Evolutionary conservation across 2,797 vertebrate species (phyloP), one percentile per base, ranked within the genome.

Genomic region (Gastrophryne carolinensis): DNA sequence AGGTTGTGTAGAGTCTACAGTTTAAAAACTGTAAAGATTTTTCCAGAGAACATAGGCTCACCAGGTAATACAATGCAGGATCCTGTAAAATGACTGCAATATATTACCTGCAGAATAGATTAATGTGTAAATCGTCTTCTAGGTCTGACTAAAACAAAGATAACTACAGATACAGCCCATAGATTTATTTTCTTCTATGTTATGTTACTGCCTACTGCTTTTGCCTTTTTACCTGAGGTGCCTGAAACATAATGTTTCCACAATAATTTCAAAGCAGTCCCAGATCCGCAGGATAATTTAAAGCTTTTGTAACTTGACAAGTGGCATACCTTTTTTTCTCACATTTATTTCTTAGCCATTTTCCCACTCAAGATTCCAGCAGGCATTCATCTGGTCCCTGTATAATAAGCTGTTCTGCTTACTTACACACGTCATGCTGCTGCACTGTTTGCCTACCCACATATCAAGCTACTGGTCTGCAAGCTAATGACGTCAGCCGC

Each of bases 351-450:
- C 63, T 29, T 63, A 7, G 27, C 52, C 17, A 5, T 35, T 69
- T 76, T 61, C 44, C 64, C 56, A 67, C 65, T 69, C 41, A 41
- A 62, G 34, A 75, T 53, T 75, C 52, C 57, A 70, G 65, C 56
- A 70, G 21, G 66, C 66, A 24, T 76, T 76, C 73, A 67, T 62
- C 64, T 41, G 49, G 66, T 56, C 65, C 49, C 65, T 69, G 57
- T 63, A 70, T 66, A 74, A 74, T 61, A 69, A 26, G 44, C 64
- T 54, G 73, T 52, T 75, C 64, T 63, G 65, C 73, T 70, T 63
- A 47, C 65, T 69, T 62, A 61, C 65, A 30, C 49, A 7, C 29
- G 65, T 76, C 74, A 76, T 8, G 49, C 66, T 63, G 58, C 26
- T 58, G 24, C 52, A 58, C 53, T 75, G 63, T 75, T 75, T 76